Conservation (phyloP, 2,113 vertebrate species). For the Coptodon bakossiorum region DNA sequence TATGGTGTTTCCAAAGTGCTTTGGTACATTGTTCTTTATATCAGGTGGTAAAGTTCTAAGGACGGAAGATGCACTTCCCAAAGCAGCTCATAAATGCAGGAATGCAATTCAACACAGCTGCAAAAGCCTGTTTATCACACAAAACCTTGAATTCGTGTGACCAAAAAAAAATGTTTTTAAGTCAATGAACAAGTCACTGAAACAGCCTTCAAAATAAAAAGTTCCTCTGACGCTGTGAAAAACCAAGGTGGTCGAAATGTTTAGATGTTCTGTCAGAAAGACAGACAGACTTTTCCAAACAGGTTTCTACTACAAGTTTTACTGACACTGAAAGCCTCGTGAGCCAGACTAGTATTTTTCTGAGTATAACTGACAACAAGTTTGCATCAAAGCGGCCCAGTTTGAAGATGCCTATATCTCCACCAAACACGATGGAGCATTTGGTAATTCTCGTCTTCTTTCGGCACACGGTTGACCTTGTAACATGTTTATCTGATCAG, state of each 20-base stretch:
- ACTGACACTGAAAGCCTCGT: not conserved
- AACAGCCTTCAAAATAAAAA: not conserved
- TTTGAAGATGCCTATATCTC: not conserved
- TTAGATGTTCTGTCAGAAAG: not conserved
- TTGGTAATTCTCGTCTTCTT: not conserved
- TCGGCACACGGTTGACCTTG: not conserved
- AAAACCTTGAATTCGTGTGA: not conserved
- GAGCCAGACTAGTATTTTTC: not conserved
- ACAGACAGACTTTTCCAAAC: not conserved
- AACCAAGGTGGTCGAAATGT: not conserved
- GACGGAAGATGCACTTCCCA: not conserved
- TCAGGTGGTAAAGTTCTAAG: not conserved
- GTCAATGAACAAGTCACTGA: not conserved
- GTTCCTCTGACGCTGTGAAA: not conserved
- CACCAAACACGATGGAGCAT: not conserved
- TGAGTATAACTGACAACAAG: not conserved
- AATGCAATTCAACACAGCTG: not conserved
- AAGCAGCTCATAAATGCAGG: not conserved
- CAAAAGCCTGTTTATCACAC: not conserved
- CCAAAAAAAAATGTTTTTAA: not conserved
- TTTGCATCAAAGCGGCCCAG: not conserved
- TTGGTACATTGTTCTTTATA: not conserved
- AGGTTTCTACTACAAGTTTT: not conserved
- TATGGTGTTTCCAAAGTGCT: not conserved
- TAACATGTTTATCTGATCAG: not conserved